Conservation (phyloP, 2,888 invertebrate species). For the Oxytorus armatus region DNA sequence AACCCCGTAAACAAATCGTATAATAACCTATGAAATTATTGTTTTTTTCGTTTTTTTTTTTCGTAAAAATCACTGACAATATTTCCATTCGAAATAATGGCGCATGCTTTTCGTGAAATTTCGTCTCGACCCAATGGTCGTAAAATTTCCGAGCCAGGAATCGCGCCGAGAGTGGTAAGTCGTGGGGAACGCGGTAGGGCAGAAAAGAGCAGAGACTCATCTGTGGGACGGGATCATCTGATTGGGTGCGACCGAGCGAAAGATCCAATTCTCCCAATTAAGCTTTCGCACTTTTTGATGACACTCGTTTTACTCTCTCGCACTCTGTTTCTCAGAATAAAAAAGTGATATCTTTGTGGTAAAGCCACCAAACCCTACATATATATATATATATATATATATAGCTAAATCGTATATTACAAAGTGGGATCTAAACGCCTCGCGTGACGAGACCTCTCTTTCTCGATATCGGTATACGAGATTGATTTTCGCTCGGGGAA, state of each 20-base stretch:
- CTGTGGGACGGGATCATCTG: slow-evolving; percentile 75
- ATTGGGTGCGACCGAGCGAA: slow-evolving; percentile 80
- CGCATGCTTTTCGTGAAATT: background rate
- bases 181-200: slow-evolving; percentile 22
- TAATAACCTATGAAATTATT: background rate
- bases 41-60: background rate
- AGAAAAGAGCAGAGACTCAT: slow-evolving; percentile 62
- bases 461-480: slow-evolving; percentile 5
- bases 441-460: slow-evolving; percentile 52
- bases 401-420: slow-evolving; percentile 9
- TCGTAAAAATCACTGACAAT: background rate
- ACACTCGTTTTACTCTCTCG: slow-evolving; percentile 70
- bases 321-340: slow-evolving; percentile 29
- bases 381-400: slow-evolving; percentile 23
- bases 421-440: slow-evolving; percentile 66
- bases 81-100: background rate
- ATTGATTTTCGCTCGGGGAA: slow-evolving; percentile 49
- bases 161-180: slow-evolving; percentile 1
- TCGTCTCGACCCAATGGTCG: slow-evolving; percentile 1
- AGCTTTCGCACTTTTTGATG: slow-evolving; percentile 84
- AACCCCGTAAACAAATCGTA: background rate
- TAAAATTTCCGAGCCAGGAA: slow-evolving; percentile 23
- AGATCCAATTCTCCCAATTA: slow-evolving; percentile 83
- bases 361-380: slow-evolving; percentile 4
- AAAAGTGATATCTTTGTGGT: slow-evolving; percentile 35